Evolutionary conservation across 2,888 invertebrate genomes (phyloP), one percentile per base, ranked within the genome.

Genomic region (Hetaerina titia): DNA sequence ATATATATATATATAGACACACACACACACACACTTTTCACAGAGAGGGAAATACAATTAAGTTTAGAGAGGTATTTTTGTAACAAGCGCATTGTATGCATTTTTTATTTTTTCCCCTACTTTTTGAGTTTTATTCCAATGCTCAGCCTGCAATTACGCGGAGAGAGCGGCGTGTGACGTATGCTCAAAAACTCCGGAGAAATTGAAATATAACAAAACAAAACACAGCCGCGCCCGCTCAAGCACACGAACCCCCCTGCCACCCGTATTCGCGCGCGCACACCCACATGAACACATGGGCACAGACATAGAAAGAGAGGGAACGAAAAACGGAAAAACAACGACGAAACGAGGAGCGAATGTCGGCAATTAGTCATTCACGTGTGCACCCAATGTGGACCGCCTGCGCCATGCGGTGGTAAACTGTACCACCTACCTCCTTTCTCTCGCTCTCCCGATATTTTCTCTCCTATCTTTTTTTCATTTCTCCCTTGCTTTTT

Each of bases 291-390:
- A 4, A 69, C 69, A 69, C 69, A 92, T 60, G 58, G 45, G n/a
- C 56, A 57, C 56, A 19, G 31, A 81, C n/a, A 81, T 22, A 69
- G 69, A 69, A n/a, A 69, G n/a, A 81, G 15, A 31, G 81, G 15
- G 13, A 74, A 56, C 69, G 64, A 64, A 90, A 64, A 90, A 90
- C 63, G 90, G 69, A 92, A 92, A 92, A 92, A 92, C 92, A 69
- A 92, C 64, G 56, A 64, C 31, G 92, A 74, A 92, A 74, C 92
- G 56, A 74, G 92, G 69, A 92, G 92, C 92, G 69, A 56, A 58
- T 89, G 56, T 57, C 19, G 92, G 92, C 92, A 92, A 92, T 92
- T 92, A 92, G 92, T 92, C 92, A 92, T 92, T 92, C 92, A 92
- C 92, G 92, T 69, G 92, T 56, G 69, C 64, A 56, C 92, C 31